These are phyloP conservation scores for Phrynosoma platyrhinos DNA, from an alignment of 2,113 vertebrate genomes.

Conservation along the genomic window DNA sequence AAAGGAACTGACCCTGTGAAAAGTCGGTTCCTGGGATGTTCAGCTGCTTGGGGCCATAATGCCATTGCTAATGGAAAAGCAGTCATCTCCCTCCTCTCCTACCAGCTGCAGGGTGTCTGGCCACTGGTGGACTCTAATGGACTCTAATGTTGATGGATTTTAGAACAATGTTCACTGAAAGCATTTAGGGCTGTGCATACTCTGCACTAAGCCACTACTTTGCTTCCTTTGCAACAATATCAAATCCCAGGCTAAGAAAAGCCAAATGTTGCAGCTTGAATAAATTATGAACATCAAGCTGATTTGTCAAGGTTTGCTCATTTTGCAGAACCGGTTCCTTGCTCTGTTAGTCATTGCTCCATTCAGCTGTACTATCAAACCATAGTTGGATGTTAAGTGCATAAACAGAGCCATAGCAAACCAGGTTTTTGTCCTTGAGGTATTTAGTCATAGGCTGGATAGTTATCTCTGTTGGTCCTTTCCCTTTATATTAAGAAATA, in stretches of 20 bases:
- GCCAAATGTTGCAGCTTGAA: neutral
- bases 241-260: neutral
- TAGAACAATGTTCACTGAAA: neutral
- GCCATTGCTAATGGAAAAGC: neutral
- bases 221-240: neutral
- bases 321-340: neutral
- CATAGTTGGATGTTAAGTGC: neutral
- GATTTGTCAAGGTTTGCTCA: neutral
- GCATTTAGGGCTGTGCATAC: neutral
- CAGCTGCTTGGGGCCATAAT: neutral
- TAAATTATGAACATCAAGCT: neutral
- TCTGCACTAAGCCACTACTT: neutral
- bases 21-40: neutral
- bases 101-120: neutral
- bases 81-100: neutral
- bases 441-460: too few species aligned
- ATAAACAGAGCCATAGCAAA: neutral
- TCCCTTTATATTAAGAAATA: too few species aligned
- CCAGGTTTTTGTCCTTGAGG: too few species aligned
- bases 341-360: too few species aligned
- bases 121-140: constrained; percentile 11
- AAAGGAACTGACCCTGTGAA: neutral
- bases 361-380: neutral
- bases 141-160: neutral
- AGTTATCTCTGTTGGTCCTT: too few species aligned